Evolutionary conservation across 2,797 vertebrate genomes (phyloP).

Genomic region (Pipistrellus pygmaeus): DNA sequence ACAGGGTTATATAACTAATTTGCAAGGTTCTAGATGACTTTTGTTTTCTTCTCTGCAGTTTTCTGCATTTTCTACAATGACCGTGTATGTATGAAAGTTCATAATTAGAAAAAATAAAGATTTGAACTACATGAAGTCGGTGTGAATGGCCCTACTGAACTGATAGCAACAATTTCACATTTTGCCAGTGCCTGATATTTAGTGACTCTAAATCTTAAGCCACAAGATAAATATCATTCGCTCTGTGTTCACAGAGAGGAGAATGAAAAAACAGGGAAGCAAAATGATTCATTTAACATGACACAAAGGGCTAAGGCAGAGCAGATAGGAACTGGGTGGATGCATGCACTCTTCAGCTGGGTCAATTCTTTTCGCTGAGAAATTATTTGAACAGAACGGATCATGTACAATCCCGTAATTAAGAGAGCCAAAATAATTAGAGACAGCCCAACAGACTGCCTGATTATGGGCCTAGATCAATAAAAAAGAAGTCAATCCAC

Average conservation of each 20-base stretch:
- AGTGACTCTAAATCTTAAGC: slow-evolving; percentile 69
- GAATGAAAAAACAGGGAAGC: slow-evolving; percentile 65
- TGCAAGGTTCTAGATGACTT: slow-evolving; percentile 34
- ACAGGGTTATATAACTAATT: slow-evolving; percentile 33
- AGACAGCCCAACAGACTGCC: slow-evolving; percentile 69
- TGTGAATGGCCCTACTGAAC: background rate
- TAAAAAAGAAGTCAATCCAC: slow-evolving; percentile 58
- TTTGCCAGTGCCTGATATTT: slow-evolving; percentile 60
- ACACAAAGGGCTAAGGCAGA: slow-evolving; percentile 65
- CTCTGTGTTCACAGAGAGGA: slow-evolving; percentile 45
- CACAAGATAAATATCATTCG: slow-evolving; percentile 65
- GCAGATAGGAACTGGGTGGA: slow-evolving; percentile 39
- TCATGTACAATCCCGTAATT: slow-evolving; percentile 72
- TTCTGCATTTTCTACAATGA: slow-evolving; percentile 38
- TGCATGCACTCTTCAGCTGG: background rate
- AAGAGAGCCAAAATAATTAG: slow-evolving; percentile 78
- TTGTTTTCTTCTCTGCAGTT: slow-evolving; percentile 39
- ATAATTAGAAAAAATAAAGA: slow-evolving; percentile 50
- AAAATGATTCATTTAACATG: slow-evolving; percentile 68
- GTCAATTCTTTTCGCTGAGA: slow-evolving; percentile 63
- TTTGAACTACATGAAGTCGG: background rate
- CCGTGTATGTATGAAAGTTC: slow-evolving; percentile 12
- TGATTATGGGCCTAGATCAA: slow-evolving; percentile 73
- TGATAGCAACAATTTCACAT: slow-evolving; percentile 49
- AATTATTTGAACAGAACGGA: slow-evolving; percentile 66